These are phyloP conservation scores for Umimayanthus kanabou DNA, from an alignment of 92 coral and sea anemone genomes.

Conservation along the genomic window DNA sequence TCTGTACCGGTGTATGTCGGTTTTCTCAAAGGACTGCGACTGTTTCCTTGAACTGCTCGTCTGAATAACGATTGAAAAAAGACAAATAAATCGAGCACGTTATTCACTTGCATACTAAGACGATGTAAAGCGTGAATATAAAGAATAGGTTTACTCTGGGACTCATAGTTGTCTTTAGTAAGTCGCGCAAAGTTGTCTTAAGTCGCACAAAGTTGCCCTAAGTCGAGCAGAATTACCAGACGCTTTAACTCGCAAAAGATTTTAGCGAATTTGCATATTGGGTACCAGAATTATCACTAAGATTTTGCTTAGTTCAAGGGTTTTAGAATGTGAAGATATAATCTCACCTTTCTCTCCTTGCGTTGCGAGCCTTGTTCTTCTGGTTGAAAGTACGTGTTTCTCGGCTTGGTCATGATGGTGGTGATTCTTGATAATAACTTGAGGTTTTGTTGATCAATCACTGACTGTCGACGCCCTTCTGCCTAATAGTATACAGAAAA, in stretches of 20 bases:
- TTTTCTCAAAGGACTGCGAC: neutral
- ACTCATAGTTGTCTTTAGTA: too few relatives aligned
- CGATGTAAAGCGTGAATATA: neutral
- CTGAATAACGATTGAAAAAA: neutral
- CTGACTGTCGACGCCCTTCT: conserved; percentile 74
- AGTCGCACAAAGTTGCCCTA: too few relatives aligned
- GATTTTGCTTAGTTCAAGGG: too few relatives aligned
- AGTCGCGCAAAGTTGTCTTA: too few relatives aligned
- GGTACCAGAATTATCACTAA: too few relatives aligned
- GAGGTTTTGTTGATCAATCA: conserved; percentile 76
- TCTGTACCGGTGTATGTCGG: neutral
- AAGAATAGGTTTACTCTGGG: too few relatives aligned
- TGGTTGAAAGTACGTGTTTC: conserved; percentile 23
- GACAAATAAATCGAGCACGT: neutral
- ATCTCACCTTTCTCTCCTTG: neutral
- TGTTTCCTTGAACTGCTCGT: neutral
- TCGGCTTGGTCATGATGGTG: conserved; percentile 62
- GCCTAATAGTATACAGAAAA: conserved; percentile 49
- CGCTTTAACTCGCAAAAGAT: too few relatives aligned
- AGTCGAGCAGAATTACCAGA: too few relatives aligned
- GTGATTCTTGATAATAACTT: conserved; percentile 70
- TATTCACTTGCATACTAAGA: neutral
- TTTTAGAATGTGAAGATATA: neutral
- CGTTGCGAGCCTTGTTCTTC: neutral
- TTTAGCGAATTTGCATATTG: too few relatives aligned